Percentiles rank a stretch among this genome's conserved stretches.
Evolutionary conservation across 2,888 invertebrate species (phyloP).

Genomic region (Petrolisthes manimaculis): DNA sequence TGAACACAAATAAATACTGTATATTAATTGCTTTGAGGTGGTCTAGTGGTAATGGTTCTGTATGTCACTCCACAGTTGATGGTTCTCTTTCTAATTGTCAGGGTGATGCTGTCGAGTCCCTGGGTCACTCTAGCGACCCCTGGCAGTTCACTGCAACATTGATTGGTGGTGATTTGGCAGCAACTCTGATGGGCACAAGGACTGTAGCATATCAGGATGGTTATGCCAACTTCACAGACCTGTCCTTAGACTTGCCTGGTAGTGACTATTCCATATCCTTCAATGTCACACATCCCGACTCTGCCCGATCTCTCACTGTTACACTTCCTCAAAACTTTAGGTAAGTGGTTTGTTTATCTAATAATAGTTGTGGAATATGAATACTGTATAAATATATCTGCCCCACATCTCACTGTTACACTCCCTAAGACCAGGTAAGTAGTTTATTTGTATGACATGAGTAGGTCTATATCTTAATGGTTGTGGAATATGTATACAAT

Average conservation of each 20-base stretch:
- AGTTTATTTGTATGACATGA: no score
- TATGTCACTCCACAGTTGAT: no score
- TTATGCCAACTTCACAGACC: constrained; percentile 3
- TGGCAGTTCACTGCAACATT: constrained; percentile 14
- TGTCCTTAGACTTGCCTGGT: constrained; percentile 1
- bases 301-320: not conserved
- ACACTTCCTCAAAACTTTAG: not conserved
- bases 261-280: not conserved
- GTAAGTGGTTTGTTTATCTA: not conserved
- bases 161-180: not conserved
- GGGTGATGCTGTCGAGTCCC: not conserved
- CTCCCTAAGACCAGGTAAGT: constrained; percentile 11
- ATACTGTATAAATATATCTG: no score
- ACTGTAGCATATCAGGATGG: constrained; percentile 8
- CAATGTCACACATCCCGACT: not conserved
- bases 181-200: not conserved
- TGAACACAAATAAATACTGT: no score
- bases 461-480: no score
- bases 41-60: not conserved
- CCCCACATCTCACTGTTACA: not conserved
- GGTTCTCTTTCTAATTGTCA: not conserved
- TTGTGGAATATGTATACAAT: no score
- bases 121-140: constrained; percentile 23
- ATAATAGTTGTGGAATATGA: no score
- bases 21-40: no score